Percentiles rank a stretch among this genome's conserved stretches.
phyloP scores from a whole-genome alignment of 1,140 invertebrate genomes.

The Elysia chlorotica region DNA sequence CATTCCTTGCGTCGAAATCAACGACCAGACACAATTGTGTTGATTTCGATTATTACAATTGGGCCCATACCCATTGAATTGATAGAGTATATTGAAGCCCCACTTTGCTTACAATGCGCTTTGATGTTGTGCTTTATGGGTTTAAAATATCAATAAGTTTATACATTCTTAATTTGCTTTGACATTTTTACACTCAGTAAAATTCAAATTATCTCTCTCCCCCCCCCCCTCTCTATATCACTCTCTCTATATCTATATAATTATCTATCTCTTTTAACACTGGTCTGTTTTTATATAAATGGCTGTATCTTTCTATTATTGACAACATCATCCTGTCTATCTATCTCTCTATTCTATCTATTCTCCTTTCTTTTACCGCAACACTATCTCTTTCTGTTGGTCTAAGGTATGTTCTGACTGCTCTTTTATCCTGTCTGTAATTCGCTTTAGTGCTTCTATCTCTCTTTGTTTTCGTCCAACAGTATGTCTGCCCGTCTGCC shows the following conservation, averaged over 20 bases:
- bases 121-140: not conserved
- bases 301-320: not conserved
- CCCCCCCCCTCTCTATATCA: not conserved
- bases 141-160: not conserved
- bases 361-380: not conserved
- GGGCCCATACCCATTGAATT: not conserved
- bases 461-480: not conserved
- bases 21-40: not conserved
- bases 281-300: not conserved
- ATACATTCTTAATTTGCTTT: not conserved
- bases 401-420: too few relatives aligned
- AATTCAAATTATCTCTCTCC: not conserved
- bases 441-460: not conserved
- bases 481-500: not conserved
- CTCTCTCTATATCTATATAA: not conserved
- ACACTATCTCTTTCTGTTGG: too few relatives aligned
- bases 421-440: too few relatives aligned
- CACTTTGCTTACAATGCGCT: not conserved
- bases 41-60: not conserved
- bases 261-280: not conserved
- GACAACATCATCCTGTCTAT: not conserved
- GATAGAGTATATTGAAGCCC: too few relatives aligned
- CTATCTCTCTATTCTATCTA: not conserved
- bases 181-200: not conserved
- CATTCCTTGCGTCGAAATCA: too few relatives aligned